Conservation (phyloP, 2,888 invertebrate genomes). For the Drosophila histrio region DNA sequence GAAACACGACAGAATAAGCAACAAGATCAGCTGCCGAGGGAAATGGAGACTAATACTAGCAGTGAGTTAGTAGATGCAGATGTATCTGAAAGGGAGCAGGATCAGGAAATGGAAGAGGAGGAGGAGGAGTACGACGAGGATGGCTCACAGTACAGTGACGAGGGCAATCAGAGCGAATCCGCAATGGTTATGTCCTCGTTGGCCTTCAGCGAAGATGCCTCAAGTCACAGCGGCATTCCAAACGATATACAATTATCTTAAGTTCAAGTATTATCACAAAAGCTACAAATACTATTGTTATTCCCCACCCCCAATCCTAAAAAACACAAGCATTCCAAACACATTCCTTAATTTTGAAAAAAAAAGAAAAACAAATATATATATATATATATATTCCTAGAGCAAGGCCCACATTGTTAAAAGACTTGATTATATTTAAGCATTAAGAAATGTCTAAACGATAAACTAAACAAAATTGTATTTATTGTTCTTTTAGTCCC, state of each 20-base stretch:
- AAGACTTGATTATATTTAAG: conserved; percentile 81
- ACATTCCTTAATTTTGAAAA: conserved; percentile 66
- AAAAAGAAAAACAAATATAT: conserved; percentile 11
- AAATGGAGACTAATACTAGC: conserved; percentile 12
- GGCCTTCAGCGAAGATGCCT: conserved; percentile 44
- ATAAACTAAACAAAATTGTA: conserved; percentile 39
- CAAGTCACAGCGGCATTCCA: conserved; percentile 14
- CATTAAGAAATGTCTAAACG: conserved; percentile 50
- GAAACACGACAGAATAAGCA: not conserved
- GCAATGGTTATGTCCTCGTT: conserved; percentile 30
- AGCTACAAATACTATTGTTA: conserved; percentile 50
- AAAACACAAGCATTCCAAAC: conserved; percentile 59
- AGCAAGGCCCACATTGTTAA: conserved; percentile 73
- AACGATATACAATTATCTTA: conserved; percentile 47
- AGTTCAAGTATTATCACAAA: conserved; percentile 62
- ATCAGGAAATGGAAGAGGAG: conserved; percentile 4
- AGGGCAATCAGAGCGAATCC: conserved; percentile 41
- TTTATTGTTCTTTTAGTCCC: conserved; percentile 56
- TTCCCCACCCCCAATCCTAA: not conserved
- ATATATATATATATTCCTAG: conserved; percentile 58
- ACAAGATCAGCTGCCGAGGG: conserved; percentile 1
- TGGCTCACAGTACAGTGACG: conserved; percentile 28
- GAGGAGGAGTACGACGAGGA: conserved; percentile 12
- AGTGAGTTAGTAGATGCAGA: not conserved
- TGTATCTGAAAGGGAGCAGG: conserved; percentile 24